Evolutionary conservation across 2,888 invertebrate species (phyloP), one percentile per base, ranked within the genome.

Genomic region (Drosophila stalkeri): DNA sequence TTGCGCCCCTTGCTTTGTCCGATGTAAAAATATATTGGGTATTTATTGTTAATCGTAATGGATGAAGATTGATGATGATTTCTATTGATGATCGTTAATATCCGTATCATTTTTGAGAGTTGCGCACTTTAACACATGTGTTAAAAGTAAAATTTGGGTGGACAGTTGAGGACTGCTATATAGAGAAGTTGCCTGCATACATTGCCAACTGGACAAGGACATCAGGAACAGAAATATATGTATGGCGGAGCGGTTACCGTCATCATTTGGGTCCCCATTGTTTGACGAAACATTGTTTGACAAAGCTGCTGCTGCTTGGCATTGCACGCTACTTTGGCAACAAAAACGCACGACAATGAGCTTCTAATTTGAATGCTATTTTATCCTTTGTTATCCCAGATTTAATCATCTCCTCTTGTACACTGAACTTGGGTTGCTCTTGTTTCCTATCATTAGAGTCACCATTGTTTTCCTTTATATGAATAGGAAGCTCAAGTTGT

Each of bases 301-400:
- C 87, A 89, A 89, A 80, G 72, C 72, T 61, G 46, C 23, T 60
- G 23, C 18, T 33, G 51, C 31, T 61, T 71, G 64, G 56, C 72
- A 47, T 59, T 62, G 72, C 37, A 56, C 67, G 76, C 82, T 82
- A 72, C 86, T 86, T 81, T 89, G 75, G 77, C 69, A 89, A 86
- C 86, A 86, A 89, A 86, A 75, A 54, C 37, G 20, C 67, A 74
- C 74, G 74, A 86, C 86, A 86, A 86, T 86, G 83, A 83, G 85
- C 77, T 77, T 85, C 89, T 86, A 86, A 86, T 86, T 86, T 86
- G 87, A 86, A 86, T 86, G 75, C 75, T 86, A 89, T 86, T 84
- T 85, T 80, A 66, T 71, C 70, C 78, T 85, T 86, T 86, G 86
- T 86, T 80, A 76, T 76, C 68, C 43, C 70, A 85, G 89, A 86